Evolutionary conservation across 2,888 invertebrate species (phyloP).

Genomic region (Acleris cristana): DNA sequence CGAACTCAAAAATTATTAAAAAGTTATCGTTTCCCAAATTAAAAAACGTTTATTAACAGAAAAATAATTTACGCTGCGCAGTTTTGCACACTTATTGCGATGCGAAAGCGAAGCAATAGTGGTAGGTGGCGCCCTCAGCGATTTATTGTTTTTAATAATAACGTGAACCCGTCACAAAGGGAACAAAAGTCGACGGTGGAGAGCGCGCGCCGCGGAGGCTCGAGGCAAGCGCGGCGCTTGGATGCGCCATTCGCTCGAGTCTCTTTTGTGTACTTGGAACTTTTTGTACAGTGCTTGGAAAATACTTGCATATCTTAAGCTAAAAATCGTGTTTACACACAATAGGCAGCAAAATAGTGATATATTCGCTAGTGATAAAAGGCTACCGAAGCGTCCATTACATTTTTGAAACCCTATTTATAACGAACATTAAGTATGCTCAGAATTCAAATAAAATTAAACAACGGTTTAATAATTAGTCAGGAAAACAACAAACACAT

Average conservation of each 20-base stretch:
- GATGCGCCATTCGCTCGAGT: background rate
- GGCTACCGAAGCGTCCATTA: too few relatives aligned
- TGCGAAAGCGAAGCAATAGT: conserved; percentile 80
- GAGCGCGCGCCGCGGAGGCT: conserved; percentile 42
- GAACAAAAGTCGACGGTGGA: conserved; percentile 76
- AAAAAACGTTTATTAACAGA: conserved; percentile 36
- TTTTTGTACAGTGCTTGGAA: too few relatives aligned
- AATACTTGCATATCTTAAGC: too few relatives aligned
- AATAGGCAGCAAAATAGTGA: too few relatives aligned
- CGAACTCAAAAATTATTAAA: conserved; percentile 10
- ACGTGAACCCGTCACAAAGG: conserved; percentile 81
- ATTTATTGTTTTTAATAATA: conserved; percentile 85
- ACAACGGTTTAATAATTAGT: too few relatives aligned
- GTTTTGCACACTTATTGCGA: conserved; percentile 57
- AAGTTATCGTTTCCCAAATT: conserved; percentile 19
- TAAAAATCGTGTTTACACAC: too few relatives aligned
- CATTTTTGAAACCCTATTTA: too few relatives aligned
- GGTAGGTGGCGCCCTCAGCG: conserved; percentile 80
- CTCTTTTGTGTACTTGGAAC: too few relatives aligned
- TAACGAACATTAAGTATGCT: too few relatives aligned
- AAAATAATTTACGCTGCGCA: conserved; percentile 39
- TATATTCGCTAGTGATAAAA: too few relatives aligned
- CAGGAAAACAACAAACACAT: too few relatives aligned
- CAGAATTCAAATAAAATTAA: too few relatives aligned
- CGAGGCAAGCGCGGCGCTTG: background rate